Base-by-base conservation (phyloP, 2,797 vertebrate species). In the Tarsius wallacei region DNA sequence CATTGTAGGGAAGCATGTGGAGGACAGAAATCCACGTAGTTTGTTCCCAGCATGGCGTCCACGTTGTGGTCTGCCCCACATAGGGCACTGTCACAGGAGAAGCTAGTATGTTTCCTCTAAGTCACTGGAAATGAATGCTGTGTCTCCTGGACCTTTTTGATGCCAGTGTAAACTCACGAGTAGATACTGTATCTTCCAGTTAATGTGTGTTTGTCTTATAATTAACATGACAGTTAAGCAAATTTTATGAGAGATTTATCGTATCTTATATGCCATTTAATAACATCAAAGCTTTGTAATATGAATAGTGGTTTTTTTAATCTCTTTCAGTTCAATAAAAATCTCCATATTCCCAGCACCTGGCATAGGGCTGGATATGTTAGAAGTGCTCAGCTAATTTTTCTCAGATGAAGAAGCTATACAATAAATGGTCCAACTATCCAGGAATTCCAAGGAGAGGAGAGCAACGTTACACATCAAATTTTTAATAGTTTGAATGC, bases 1-100 rank as follows among this genome's bases (percentile, higher is more conserved):
- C 14, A 7, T 16, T 93, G 94, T 90, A 94, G 97, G 55, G 89
- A 90, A 93, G 31, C 7, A 84, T 97, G 78, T 15, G 5, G 19
- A 55, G 59, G 57, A 33, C 16, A 42, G 53, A 95, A 47, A 10
- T 17, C 59, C 61, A 21, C 49, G 76, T 7, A 49, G 77, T 7
- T 6, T 80, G 47, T 5, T 19, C 89, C 28, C 80, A 77, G 31
- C 24, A 22, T 21, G 70, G 51, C 2, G 2, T 9, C 87, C 22
- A 0, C 9, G 21, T 64, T 76, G 28, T 33, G 77, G 55, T 33
- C 36, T 4, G 4, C 15, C n/a, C 17, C 77, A 81, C 63, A 19
- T 84, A 21, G 16, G 26, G 4, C 5, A 6, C 71, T 61, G 5
- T 63, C 47, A 0, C 0, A 14, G 31, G 68, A 61, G 76, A 36